phyloP scores from a whole-genome alignment of 2,113 vertebrate species.

The Spea bombifrons region DNA sequence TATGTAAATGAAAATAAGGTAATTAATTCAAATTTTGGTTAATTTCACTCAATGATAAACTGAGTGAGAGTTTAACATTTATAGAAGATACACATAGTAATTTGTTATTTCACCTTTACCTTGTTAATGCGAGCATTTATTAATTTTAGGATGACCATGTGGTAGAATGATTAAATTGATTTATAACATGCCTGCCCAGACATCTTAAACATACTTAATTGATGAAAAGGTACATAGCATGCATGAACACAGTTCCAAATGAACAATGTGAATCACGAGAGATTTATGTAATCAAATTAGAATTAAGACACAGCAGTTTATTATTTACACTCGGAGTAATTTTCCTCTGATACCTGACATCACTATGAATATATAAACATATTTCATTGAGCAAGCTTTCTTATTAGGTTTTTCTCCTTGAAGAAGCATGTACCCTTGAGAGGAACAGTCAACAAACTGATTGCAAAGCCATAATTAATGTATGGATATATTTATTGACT shows the following conservation, averaged over 20 bases:
- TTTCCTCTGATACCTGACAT: neutral
- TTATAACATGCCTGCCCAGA: constrained; percentile 42
- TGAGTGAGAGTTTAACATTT: constrained; percentile 41
- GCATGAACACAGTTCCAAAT: neutral
- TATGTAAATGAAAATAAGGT: too few species aligned
- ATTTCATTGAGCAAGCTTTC: neutral
- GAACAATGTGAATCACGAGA: constrained; percentile 35
- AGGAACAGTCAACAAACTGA: neutral
- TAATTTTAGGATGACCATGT: constrained; percentile 52
- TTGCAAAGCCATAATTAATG: neutral
- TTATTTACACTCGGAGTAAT: constrained; percentile 49
- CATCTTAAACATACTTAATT: constrained; percentile 17
- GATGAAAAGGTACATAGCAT: constrained; percentile 17
- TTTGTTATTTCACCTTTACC: constrained; percentile 53
- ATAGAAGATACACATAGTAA: constrained; percentile 30
- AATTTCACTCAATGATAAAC: neutral
- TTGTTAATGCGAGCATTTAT: constrained; percentile 51
- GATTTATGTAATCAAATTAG: constrained; percentile 55
- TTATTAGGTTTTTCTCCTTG: neutral
- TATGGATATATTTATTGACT: neutral
- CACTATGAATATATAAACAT: neutral
- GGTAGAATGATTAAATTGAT: constrained; percentile 53
- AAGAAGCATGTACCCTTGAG: neutral
- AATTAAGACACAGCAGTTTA: constrained; percentile 46
- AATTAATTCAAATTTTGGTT: too few species aligned